A percentile compares a stretch with the other conserved stretches of the same genome.
Conservation (phyloP, 2,797 vertebrate species). For the Holocentrus rufus region DNA sequence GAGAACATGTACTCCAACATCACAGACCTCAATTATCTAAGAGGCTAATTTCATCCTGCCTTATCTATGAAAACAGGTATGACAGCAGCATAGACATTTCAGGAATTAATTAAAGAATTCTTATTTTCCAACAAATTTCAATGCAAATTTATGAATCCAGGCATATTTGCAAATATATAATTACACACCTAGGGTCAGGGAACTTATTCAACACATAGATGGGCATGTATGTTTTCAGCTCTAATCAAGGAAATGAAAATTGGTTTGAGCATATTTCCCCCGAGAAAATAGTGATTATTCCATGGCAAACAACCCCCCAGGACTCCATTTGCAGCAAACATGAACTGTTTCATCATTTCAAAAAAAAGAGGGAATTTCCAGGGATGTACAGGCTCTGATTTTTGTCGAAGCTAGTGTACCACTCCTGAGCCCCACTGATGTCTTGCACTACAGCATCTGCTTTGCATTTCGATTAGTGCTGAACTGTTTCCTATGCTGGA, state of each 20-base stretch:
- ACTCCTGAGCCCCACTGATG: conserved; percentile 18
- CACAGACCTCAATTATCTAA: conserved; percentile 43
- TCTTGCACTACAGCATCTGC: conserved; percentile 64
- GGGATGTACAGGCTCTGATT: conserved; percentile 21
- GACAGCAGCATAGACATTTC: background rate
- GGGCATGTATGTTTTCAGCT: background rate
- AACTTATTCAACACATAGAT: background rate
- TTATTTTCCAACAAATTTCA: background rate
- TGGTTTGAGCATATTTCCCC: conserved; percentile 12
- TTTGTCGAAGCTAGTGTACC: conserved; percentile 20
- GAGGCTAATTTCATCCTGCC: conserved; percentile 32
- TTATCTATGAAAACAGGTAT: conserved; percentile 21
- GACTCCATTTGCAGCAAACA: conserved; percentile 15
- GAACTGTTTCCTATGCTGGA: conserved; percentile 52
- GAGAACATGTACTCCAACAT: conserved; percentile 33
- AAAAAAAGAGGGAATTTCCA: conserved; percentile 25
- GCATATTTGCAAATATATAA: background rate
- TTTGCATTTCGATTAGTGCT: conserved; percentile 74
- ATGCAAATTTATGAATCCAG: background rate
- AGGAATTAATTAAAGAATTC: background rate
- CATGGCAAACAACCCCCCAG: background rate
- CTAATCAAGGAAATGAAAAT: conserved; percentile 16
- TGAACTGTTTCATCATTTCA: conserved; percentile 28
- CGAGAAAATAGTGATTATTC: conserved; percentile 11
- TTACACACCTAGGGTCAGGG: background rate